These are phyloP conservation scores for Aphelenchoides bicaudatus DNA, from an alignment of 2,888 invertebrate species.

Conservation along the genomic window DNA sequence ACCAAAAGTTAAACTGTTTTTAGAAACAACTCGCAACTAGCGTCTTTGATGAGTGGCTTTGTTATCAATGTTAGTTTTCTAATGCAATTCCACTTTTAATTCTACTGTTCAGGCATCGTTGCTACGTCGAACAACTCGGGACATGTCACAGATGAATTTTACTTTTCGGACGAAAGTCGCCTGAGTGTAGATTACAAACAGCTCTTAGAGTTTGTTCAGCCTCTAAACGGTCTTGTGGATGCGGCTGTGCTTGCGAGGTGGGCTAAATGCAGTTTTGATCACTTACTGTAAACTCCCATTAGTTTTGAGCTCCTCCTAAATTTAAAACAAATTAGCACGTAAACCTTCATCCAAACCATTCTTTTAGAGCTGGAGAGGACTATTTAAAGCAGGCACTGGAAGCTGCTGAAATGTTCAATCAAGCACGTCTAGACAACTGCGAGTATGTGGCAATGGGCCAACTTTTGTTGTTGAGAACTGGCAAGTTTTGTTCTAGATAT, in stretches of 20 bases:
- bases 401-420: neutral
- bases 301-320: too few relatives aligned
- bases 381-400: neutral
- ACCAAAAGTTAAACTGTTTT: neutral
- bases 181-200: neutral
- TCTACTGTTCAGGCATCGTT: too few relatives aligned
- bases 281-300: neutral
- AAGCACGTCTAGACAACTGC: neutral
- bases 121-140: slow-evolving; percentile 7
- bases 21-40: neutral
- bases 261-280: neutral
- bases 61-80: too few relatives aligned
- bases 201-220: neutral
- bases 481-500: too few relatives aligned
- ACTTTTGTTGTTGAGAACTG: neutral
- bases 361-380: neutral
- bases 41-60: neutral
- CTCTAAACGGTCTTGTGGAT: slow-evolving; percentile 2
- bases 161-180: slow-evolving; percentile 3
- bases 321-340: too few relatives aligned
- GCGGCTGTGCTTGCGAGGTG: neutral
- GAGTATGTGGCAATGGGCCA: slow-evolving; percentile 3
- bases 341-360: too few relatives aligned
- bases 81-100: too few relatives aligned
- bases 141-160: neutral